These are phyloP conservation scores for Gadus chalcogrammus DNA, from an alignment of 2,113 vertebrate genomes.

Conservation along the genomic window DNA sequence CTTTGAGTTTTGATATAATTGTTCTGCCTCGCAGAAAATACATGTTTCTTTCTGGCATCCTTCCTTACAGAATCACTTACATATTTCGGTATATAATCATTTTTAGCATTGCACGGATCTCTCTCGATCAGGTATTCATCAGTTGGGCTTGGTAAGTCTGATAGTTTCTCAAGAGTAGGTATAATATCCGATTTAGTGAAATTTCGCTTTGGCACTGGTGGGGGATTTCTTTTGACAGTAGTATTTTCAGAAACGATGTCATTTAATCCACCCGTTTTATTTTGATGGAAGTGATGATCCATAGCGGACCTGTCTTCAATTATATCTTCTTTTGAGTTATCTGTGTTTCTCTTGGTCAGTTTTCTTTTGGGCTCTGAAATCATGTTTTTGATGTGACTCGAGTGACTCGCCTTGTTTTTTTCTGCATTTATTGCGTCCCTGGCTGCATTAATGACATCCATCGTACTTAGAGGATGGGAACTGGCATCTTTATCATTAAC, in stretches of 20 bases:
- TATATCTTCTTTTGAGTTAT: constrained; percentile 15
- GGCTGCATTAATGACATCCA: constrained; percentile 58
- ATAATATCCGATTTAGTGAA: constrained; percentile 52
- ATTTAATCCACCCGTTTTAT: constrained; percentile 14
- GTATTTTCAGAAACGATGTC: background rate
- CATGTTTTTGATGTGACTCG: constrained; percentile 27
- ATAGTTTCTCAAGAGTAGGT: constrained; percentile 34
- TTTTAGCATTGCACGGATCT: constrained; percentile 13
- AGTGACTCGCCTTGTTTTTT: constrained; percentile 48
- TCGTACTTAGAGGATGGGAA: constrained; percentile 42
- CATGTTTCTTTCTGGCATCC: constrained; percentile 52
- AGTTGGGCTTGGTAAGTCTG: background rate
- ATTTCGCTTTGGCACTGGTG: constrained; percentile 58
- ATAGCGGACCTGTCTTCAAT: background rate
- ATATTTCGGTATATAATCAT: constrained; percentile 12
- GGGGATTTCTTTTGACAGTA: constrained; percentile 42
- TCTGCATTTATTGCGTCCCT: constrained; percentile 59
- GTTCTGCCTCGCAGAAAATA: constrained; percentile 71
- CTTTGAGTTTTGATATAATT: constrained; percentile 75
- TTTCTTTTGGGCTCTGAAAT: constrained; percentile 29
- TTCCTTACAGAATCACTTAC: constrained; percentile 33
- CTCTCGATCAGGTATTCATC: constrained; percentile 20
- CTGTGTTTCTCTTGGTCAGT: constrained; percentile 21
- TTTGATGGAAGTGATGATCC: constrained; percentile 18
- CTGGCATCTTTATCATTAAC: constrained; percentile 30